Evolutionary conservation across 1,140 invertebrate species (phyloP), one percentile per base, ranked within the genome.

Genomic region (Magallana ariakensis): DNA sequence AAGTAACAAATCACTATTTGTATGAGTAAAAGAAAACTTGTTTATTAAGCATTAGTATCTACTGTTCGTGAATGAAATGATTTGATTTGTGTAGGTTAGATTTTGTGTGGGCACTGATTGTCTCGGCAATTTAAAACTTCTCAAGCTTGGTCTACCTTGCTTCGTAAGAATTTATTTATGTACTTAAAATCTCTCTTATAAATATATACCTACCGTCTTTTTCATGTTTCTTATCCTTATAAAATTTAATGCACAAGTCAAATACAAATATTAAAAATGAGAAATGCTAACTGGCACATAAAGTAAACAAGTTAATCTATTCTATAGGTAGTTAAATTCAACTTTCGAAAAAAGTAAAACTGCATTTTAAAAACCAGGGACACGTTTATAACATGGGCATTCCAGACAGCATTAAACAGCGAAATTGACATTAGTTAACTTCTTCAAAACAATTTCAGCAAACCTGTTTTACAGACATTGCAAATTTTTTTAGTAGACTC

Each of bases 1-100:
- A 54, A 54, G 46, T 54, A 55, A 81, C 80, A 81, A 81, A 81
- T 81, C 62, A 70, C 62, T 70, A 70, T 70, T 70, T 70, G 16
- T 70, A n/a, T 70, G 19, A 70, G 19, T 70, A n/a, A 19, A 46
- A 46, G 33, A 22, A 22, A 22, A 22, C 7, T 70, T 70, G 62
- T 70, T 70, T 22, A 70, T 70, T 26, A 70, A 70, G 62, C 33
- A 22, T 70, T 70, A 70, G 19, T 70, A 70, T 19, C 26, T 9
- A 70, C 19, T 70, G 62, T 19, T 70, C 62, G 19, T 70, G 19
- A 70, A 70, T 70, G 62, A 70, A 22, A 70, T 26, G n/a, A 22
- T 70, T 22, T 10, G 62, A 22, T 70, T 70, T 70, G 33, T 9
- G 62, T 70, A 70, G 26, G 11, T 22, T n/a, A 22, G 62, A 26